phyloP scores from a whole-genome alignment of 2,888 invertebrate species.

The Onthophagus sagittarius region DNA sequence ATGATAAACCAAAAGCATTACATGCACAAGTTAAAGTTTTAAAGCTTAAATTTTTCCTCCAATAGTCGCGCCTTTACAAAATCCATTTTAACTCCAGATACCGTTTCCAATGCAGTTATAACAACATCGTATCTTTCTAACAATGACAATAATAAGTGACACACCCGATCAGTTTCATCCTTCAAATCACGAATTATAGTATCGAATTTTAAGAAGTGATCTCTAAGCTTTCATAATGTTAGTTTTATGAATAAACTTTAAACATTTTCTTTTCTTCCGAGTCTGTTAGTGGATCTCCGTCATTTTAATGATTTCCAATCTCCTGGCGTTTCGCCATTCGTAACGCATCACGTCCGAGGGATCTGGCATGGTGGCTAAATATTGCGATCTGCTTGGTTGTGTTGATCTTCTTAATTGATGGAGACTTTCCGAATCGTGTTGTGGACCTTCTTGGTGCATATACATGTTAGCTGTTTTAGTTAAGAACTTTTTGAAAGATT shows the following conservation, averaged over 20 bases:
- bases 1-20: too few species aligned
- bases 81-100: too few species aligned
- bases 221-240: conserved; percentile 17
- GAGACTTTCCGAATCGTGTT: neutral
- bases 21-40: too few species aligned
- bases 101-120: too few species aligned
- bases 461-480: neutral
- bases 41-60: too few species aligned
- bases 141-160: conserved; percentile 20
- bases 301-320: conserved; percentile 16
- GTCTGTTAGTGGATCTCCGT: conserved; percentile 6
- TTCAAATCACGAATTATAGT: too few species aligned
- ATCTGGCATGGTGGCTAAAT: neutral
- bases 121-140: conserved; percentile 29
- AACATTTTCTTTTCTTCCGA: conserved; percentile 2
- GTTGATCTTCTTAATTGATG: neutral
- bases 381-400: neutral
- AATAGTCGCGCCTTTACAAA: conserved; percentile 17
- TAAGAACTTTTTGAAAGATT: neutral
- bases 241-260: conserved; percentile 24
- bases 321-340: conserved; percentile 8
- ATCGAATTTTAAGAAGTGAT: conserved; percentile 6
- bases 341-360: neutral
- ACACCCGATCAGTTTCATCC: conserved; percentile 9
- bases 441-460: neutral